phyloP scores from a whole-genome alignment of 2,113 vertebrate species.

The Chloropsis hardwickii region DNA sequence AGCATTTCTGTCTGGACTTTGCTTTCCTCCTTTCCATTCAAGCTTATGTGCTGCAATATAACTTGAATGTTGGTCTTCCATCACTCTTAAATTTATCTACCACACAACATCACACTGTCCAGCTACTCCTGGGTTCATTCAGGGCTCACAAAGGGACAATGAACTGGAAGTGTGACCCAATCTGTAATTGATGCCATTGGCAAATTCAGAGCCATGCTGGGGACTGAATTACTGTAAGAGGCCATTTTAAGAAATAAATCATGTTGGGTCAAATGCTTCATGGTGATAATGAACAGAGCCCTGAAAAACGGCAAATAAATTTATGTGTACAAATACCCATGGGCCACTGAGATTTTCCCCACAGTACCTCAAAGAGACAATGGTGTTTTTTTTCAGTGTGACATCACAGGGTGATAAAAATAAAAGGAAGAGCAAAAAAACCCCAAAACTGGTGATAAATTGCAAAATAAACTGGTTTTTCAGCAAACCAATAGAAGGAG shows the following conservation, averaged over 20 bases:
- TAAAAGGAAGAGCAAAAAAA: not conserved
- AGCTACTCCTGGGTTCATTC: not conserved
- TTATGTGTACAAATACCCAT: not conserved
- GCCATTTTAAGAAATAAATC: not conserved
- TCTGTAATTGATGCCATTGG: not conserved
- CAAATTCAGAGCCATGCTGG: not conserved
- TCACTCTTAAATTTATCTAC: not conserved
- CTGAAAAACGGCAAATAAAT: not conserved
- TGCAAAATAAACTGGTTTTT: slow-evolving; percentile 24
- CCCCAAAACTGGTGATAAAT: not conserved
- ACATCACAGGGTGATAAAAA: not conserved
- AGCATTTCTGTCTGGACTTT: not conserved
- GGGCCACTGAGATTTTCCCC: not conserved
- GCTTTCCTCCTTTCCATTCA: not conserved
- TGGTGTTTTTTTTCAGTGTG: not conserved
- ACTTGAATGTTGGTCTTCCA: not conserved
- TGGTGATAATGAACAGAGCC: not conserved
- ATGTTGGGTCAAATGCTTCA: not conserved
- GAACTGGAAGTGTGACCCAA: not conserved
- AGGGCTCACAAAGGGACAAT: not conserved
- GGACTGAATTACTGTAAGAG: not conserved
- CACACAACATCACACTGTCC: fast-evolving
- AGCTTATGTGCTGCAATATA: not conserved
- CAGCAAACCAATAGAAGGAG: not conserved
- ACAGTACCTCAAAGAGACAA: not conserved